Percentiles rank a stretch among this genome's conserved stretches.
Evolutionary conservation across 92 coral and sea anemone genomes (phyloP).

Genomic region (Anthopleura xanthogrammica): DNA sequence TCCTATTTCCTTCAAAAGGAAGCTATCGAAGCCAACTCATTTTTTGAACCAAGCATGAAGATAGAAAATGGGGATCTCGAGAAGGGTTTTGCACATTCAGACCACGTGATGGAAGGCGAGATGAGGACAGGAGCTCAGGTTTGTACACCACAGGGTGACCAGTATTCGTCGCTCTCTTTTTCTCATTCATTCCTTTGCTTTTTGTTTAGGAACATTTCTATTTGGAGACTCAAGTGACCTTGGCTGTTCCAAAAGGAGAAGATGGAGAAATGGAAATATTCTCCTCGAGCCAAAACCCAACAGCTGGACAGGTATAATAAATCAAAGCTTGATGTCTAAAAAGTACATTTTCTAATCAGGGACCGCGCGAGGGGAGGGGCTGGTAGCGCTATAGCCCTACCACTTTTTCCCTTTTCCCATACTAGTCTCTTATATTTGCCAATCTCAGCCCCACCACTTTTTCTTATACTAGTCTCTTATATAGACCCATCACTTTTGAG

Average conservation of each 20-base stretch:
- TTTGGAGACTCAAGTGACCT: slow-evolving; percentile 67
- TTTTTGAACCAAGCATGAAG: slow-evolving; percentile 7
- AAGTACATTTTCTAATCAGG: too few species aligned
- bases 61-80: slow-evolving; percentile 71
- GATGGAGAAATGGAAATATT: slow-evolving; percentile 90
- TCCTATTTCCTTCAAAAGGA: slow-evolving; percentile 37
- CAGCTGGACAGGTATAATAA: slow-evolving; percentile 58
- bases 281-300: slow-evolving; percentile 69
- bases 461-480: too few species aligned
- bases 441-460: too few species aligned
- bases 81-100: slow-evolving; percentile 64
- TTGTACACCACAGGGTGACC: slow-evolving; percentile 26
- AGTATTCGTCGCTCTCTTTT: not conserved
- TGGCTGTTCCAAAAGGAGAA: slow-evolving; percentile 84
- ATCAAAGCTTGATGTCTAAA: too few species aligned
- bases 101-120: slow-evolving; percentile 81
- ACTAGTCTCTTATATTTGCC: too few species aligned
- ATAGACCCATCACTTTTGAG: too few species aligned
- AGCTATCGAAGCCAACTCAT: slow-evolving; percentile 76
- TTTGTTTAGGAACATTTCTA: slow-evolving; percentile 76
- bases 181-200: not conserved
- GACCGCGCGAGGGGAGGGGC: too few species aligned
- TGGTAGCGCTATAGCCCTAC: too few species aligned
- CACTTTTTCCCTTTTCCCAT: too few species aligned
- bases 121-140: slow-evolving; percentile 90